Base-by-base conservation (phyloP, 2,888 invertebrate species). In the Caenorhabditis plicata region DNA sequence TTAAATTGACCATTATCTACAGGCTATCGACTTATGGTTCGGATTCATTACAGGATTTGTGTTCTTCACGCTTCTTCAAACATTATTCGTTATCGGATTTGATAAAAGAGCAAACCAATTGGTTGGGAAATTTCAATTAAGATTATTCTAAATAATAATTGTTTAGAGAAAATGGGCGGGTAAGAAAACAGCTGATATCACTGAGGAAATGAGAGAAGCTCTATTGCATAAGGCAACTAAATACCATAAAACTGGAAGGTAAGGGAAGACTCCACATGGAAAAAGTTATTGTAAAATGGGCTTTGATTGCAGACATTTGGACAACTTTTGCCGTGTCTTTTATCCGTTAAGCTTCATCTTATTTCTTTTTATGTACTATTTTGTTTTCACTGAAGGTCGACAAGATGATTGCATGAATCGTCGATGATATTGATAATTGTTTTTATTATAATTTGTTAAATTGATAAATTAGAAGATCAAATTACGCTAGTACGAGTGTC, bases 21-120 rank as follows among this genome's bases (percentile, higher is more conserved):
- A 77, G 78, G 80, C 80, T 1, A 80, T 80, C 52, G 80, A 80
- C 48, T 47, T 80, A 5, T 80, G 80, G 80, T 80, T 80, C 43
- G 80, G 78, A 3, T 80, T 77, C 52, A 76, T 80, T 44, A 80
- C 79, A 5, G 77, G 76, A n/a, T 80, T 80, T 50, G 80, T 80
- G 1, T 80, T 80, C 57, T 74, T 80, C 61, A 80, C 80, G 3
- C 65, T 80, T 7, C 67, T 80, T 8, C 80, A 80, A 42, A 80
- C 80, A 2, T 65, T 80, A 2, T 77, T 80, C 38, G 80, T 80
- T 2, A 81, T 80, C 42, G 80, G 80, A 29, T 78, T 80, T 41
- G 80, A 80, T 39, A 80, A 78, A 48, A 42, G 77, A 50, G 74
- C 80, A n/a, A 74, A 67, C 46, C 74, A 77, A 54, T 55, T 80